Conservation (phyloP, 2,888 invertebrate species). For the Acrobasis repandana region DNA sequence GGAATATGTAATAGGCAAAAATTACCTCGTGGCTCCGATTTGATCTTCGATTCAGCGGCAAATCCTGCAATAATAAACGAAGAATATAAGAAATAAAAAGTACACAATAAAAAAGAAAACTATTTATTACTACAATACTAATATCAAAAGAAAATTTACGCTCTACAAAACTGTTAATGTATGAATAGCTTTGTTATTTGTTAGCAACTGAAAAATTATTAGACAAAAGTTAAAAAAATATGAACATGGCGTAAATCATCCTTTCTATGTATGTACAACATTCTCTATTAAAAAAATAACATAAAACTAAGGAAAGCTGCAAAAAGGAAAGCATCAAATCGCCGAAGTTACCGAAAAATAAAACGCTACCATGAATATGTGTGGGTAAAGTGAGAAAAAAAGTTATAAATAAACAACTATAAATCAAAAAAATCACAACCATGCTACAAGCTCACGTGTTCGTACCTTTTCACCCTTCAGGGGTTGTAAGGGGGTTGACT, state of each 20-base stretch:
- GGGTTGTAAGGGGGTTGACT: conserved; percentile 29
- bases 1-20: no score
- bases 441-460: conserved; percentile 51
- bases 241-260: not conserved
- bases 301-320: not conserved
- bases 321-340: conserved; percentile 37
- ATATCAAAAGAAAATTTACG: conserved; percentile 15
- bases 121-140: not conserved
- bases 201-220: not conserved
- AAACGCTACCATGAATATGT: conserved; percentile 67
- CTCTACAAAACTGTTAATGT: not conserved
- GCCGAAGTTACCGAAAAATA: conserved; percentile 25
- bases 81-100: conserved; percentile 11
- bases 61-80: conserved; percentile 41
- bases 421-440: conserved; percentile 47
- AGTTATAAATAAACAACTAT: conserved; percentile 27
- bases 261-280: not conserved
- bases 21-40: conserved; percentile 66
- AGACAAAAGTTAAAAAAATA: not conserved
- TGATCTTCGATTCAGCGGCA: conserved; percentile 49
- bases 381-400: conserved; percentile 50
- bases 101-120: not conserved
- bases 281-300: conserved; percentile 9
- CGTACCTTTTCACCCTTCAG: conserved; percentile 51
- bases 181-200: not conserved